phyloP scores from a whole-genome alignment of 2,888 invertebrate species.

The Eupithecia exiguata region DNA sequence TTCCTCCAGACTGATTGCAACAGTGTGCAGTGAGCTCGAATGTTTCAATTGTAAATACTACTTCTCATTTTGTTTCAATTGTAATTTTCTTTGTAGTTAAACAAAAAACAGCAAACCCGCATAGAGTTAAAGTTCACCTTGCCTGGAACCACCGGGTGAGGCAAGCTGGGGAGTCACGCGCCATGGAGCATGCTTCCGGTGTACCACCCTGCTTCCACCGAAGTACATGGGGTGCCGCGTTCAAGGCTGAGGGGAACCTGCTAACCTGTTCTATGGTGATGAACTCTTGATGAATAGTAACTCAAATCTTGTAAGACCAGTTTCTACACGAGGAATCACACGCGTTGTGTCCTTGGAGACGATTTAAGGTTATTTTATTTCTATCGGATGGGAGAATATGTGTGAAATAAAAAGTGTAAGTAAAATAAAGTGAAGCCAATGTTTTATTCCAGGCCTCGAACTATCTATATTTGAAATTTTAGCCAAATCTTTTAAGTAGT shows the following conservation, averaged over 20 bases:
- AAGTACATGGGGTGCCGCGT: background rate
- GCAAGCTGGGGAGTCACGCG: slow-evolving; percentile 62
- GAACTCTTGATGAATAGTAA: background rate
- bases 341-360: background rate
- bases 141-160: background rate
- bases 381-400: background rate
- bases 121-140: background rate
- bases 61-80: no score
- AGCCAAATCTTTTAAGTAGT: no score
- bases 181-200: slow-evolving; percentile 58
- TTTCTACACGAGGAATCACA: background rate
- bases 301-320: background rate
- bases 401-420: no score
- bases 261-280: background rate
- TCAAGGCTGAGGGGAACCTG: slow-evolving; percentile 1
- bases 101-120: background rate
- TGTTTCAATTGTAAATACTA: no score
- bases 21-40: no score
- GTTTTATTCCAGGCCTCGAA: no score
- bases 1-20: no score
- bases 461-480: no score
- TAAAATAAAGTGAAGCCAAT: no score
- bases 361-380: background rate
- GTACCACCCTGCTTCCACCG: background rate
- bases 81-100: background rate